Conservation (phyloP, 2,797 vertebrate species). For the Meriones psammophilus region DNA sequence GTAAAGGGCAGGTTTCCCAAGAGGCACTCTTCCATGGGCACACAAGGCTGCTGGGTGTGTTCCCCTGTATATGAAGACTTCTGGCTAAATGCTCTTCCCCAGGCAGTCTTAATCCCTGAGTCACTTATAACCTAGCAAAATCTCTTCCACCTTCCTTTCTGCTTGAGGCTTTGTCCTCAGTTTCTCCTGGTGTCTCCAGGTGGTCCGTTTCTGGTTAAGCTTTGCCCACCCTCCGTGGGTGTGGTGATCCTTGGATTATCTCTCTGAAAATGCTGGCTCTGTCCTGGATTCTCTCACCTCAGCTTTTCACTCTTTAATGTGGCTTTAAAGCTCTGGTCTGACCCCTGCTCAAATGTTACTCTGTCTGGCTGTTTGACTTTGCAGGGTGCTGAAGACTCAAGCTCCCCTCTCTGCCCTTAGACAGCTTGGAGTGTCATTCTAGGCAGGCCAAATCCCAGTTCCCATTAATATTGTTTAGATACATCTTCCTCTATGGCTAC, state of each 20-base stretch:
- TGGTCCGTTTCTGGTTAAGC: neutral
- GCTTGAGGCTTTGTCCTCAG: neutral
- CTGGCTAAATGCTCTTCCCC: neutral
- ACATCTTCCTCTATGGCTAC: neutral
- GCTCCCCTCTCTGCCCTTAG: neutral
- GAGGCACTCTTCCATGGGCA: neutral
- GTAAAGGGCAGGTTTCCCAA: neutral
- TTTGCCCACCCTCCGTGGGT: neutral
- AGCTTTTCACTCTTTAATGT: neutral
- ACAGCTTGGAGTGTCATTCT: neutral
- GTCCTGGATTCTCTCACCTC: neutral
- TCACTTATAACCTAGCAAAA: neutral
- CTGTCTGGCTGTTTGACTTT: neutral
- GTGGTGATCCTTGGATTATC: neutral
- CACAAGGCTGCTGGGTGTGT: neutral
- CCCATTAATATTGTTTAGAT: neutral
- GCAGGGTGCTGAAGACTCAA: neutral
- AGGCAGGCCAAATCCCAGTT: neutral
- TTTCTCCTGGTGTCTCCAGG: neutral
- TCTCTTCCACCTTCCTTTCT: neutral
- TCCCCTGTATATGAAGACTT: neutral
- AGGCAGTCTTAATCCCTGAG: neutral
- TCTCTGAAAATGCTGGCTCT: slow-evolving; percentile 44
- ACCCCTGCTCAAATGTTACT: neutral
- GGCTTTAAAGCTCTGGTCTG: neutral